phyloP scores from a whole-genome alignment of 2,888 invertebrate species.

The Parnassius orleans region DNA sequence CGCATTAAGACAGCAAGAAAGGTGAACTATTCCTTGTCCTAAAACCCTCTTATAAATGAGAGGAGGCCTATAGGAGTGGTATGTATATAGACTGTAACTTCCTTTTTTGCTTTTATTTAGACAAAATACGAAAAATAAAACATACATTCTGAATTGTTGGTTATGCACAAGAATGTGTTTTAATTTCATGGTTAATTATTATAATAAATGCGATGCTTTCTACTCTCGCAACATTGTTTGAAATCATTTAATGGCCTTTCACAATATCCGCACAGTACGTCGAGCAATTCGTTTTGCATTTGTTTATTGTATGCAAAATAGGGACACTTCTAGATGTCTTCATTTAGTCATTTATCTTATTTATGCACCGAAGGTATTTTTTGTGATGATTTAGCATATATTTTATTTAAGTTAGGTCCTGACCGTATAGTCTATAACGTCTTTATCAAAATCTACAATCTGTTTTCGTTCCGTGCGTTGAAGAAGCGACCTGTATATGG shows the following conservation, averaged over 20 bases:
- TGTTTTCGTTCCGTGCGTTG: too few relatives aligned
- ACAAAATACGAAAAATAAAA: too few relatives aligned
- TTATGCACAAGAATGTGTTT: not conserved
- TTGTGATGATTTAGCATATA: not conserved
- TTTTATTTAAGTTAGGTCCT: not conserved
- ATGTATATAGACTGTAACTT: too few relatives aligned
- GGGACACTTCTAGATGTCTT: constrained; percentile 42
- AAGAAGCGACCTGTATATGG: too few relatives aligned
- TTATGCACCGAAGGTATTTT: not conserved
- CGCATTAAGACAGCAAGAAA: too few relatives aligned
- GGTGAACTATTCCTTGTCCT: too few relatives aligned
- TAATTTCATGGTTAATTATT: not conserved
- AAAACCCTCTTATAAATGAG: too few relatives aligned
- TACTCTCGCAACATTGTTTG: not conserved
- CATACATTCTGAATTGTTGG: too few relatives aligned
- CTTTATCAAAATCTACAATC: too few relatives aligned
- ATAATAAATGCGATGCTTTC: not conserved
- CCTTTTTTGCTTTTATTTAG: too few relatives aligned
- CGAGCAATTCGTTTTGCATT: constrained; percentile 43
- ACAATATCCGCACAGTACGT: not conserved
- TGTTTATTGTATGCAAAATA: constrained; percentile 57
- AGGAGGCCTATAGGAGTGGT: too few relatives aligned
- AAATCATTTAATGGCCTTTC: constrained; percentile 4
- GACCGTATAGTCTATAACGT: too few relatives aligned
- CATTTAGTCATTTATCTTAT: constrained; percentile 39